phyloP scores from a whole-genome alignment of 2,888 invertebrate species.

The Schizotus pectinicornis region DNA sequence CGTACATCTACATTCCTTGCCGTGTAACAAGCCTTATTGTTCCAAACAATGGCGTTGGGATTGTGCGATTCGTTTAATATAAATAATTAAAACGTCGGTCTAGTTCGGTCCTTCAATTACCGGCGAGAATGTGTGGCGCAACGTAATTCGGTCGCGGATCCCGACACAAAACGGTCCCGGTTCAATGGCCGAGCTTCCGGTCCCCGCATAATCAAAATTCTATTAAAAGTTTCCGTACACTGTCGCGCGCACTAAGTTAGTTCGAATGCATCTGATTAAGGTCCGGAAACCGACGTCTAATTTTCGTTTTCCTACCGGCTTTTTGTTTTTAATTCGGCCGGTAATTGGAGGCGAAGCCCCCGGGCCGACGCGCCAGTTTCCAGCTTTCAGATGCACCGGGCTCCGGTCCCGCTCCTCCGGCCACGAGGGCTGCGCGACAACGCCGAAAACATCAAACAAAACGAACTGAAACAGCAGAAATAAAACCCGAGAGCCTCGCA shows the following conservation, averaged over 20 bases:
- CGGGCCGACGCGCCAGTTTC: background rate
- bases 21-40: slow-evolving; percentile 14
- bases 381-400: too few relatives aligned
- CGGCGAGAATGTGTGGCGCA: background rate
- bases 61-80: slow-evolving; percentile 9
- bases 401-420: too few relatives aligned
- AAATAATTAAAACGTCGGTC: slow-evolving; percentile 11
- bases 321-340: slow-evolving; percentile 25
- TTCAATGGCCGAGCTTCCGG: too few relatives aligned
- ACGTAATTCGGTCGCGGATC: slow-evolving; percentile 2
- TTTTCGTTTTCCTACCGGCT: slow-evolving; percentile 36
- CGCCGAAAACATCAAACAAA: too few relatives aligned
- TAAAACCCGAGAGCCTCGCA: too few relatives aligned
- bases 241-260: slow-evolving; percentile 17
- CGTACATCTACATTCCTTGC: too few relatives aligned
- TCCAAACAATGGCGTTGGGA: slow-evolving; percentile 9
- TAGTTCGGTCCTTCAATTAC: slow-evolving; percentile 9
- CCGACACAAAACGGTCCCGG: background rate
- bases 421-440: too few relatives aligned
- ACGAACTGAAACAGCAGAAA: too few relatives aligned
- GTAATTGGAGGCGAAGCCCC: slow-evolving; percentile 7
- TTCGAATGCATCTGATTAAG: slow-evolving; percentile 27
- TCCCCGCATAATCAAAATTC: slow-evolving; percentile 25
- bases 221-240: slow-evolving; percentile 31
- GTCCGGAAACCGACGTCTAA: slow-evolving; percentile 30